phyloP scores from a whole-genome alignment of 2,797 vertebrate species.

The Kryptopterus vitreolus region DNA sequence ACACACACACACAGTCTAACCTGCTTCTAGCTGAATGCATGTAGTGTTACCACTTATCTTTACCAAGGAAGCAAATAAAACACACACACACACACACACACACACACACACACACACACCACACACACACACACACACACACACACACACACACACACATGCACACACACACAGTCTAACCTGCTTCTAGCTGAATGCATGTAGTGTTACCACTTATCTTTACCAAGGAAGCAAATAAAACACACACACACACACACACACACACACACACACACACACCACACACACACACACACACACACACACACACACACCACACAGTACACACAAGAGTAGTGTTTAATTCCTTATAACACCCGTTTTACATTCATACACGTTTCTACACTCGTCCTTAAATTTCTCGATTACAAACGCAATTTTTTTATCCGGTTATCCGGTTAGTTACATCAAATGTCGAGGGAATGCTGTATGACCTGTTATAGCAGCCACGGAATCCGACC shows the following conservation, averaged over 20 bases:
- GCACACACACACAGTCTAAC: background rate
- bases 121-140: slow-evolving; percentile 7
- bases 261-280: background rate
- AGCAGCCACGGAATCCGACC: no score
- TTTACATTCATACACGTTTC: background rate
- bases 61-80: slow-evolving; percentile 39
- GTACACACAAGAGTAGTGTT: no score
- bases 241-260: slow-evolving; percentile 14
- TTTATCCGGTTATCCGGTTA: background rate
- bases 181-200: background rate
- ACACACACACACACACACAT: no score
- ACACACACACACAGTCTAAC: background rate
- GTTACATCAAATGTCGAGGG: background rate
- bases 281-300: no score
- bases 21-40: background rate
- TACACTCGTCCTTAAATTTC: background rate
- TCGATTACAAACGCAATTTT: background rate
- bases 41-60: background rate
- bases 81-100: slow-evolving; percentile 29
- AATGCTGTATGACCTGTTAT: background rate
- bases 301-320: no score
- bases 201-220: background rate
- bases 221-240: background rate
- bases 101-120: background rate
- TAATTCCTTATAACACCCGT: slow-evolving; percentile 13